Evolutionary conservation across 2,888 invertebrate species (phyloP).

Genomic region (Habroteleia sp.): DNA sequence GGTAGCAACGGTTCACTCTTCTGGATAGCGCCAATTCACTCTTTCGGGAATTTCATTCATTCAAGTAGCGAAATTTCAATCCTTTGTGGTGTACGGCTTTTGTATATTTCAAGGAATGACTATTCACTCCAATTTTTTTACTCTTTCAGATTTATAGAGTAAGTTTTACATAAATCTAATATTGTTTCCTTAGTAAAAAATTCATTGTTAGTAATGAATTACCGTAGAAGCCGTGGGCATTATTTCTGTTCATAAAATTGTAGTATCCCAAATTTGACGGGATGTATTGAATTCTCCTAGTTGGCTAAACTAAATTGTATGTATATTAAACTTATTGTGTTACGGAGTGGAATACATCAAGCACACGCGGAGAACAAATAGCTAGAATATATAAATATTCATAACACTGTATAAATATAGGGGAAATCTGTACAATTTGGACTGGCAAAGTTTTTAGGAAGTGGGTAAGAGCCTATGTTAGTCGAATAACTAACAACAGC

Average conservation of each 20-base stretch:
- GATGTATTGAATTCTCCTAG: conserved; percentile 9
- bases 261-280: neutral
- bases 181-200: no score
- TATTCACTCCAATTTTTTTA: no score
- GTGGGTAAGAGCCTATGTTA: conserved; percentile 16
- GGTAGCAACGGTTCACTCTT: no score
- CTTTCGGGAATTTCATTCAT: no score
- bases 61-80: no score
- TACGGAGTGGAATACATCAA: conserved; percentile 26
- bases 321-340: conserved; percentile 28
- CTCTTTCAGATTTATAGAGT: no score
- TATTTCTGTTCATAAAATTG: conserved; percentile 1
- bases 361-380: conserved; percentile 20
- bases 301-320: conserved; percentile 20
- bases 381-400: conserved; percentile 19
- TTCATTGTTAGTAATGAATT: neutral
- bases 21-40: no score
- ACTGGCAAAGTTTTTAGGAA: conserved; percentile 21
- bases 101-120: no score
- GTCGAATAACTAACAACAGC: conserved; percentile 7
- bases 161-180: no score
- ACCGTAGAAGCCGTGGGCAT: neutral
- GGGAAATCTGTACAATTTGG: conserved; percentile 16
- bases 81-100: no score
- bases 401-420: conserved; percentile 21